These are phyloP conservation scores for Phortica variegata DNA, from an alignment of 1,140 invertebrate species.

Conservation along the genomic window DNA sequence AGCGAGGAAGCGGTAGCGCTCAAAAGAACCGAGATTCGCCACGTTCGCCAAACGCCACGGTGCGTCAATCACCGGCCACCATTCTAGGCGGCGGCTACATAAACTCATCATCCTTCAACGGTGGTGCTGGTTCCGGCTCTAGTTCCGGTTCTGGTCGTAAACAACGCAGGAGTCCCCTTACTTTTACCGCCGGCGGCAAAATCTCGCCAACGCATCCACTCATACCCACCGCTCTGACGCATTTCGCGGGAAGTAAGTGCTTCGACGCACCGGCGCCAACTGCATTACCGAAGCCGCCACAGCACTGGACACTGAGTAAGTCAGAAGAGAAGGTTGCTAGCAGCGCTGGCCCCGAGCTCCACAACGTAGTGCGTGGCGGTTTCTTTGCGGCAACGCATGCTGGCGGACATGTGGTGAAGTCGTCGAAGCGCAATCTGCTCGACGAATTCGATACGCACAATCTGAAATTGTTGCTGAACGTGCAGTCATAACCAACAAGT, in stretches of 20 bases:
- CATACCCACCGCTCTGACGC: slow-evolving; percentile 54
- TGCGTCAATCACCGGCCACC: slow-evolving; percentile 45
- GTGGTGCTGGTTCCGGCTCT: neutral
- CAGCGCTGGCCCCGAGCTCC: slow-evolving; percentile 41
- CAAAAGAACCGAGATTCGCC: slow-evolving; percentile 17
- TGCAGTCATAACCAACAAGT: slow-evolving; percentile 62
- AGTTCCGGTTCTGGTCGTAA: slow-evolving; percentile 34
- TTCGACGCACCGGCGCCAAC: slow-evolving; percentile 65
- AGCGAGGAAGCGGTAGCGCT: slow-evolving; percentile 23
- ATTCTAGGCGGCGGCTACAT: slow-evolving; percentile 46
- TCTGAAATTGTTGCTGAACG: slow-evolving; percentile 60
- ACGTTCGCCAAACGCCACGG: slow-evolving; percentile 31
- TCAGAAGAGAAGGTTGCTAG: slow-evolving; percentile 38
- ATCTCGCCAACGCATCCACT: slow-evolving; percentile 42
- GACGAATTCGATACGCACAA: slow-evolving; percentile 58
- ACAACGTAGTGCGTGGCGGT: slow-evolving; percentile 28
- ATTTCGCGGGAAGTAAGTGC: slow-evolving; percentile 66
- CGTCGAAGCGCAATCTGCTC: slow-evolving; percentile 52
- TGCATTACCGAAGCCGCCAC: slow-evolving; percentile 64
- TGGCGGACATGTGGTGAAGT: slow-evolving; percentile 26
- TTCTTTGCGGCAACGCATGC: slow-evolving; percentile 5
- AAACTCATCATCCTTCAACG: slow-evolving; percentile 7
- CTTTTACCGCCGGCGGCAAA: slow-evolving; percentile 32
- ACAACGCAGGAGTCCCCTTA: slow-evolving; percentile 37
- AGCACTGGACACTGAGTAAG: slow-evolving; percentile 60